Conservation (phyloP, 2,797 vertebrate genomes). For the Corythornis leucogaster region DNA sequence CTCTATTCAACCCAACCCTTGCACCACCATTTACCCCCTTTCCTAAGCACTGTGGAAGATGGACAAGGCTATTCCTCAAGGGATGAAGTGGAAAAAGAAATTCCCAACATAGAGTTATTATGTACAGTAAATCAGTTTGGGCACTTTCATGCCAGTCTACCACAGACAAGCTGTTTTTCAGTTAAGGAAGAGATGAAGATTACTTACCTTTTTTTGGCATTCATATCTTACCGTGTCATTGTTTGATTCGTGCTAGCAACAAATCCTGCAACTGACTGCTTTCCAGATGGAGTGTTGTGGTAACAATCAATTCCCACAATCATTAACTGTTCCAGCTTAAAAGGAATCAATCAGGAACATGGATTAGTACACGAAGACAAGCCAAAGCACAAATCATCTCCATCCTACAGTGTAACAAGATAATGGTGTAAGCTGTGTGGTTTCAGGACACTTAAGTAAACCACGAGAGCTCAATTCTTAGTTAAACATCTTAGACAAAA, state of each 20-base stretch:
- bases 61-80: background rate
- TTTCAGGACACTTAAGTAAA: background rate
- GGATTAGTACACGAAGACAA: background rate
- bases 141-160: background rate
- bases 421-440: background rate
- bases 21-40: background rate
- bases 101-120: background rate
- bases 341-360: background rate
- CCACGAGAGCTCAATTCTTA: background rate
- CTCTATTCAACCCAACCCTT: background rate
- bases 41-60: background rate
- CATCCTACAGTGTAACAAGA: background rate
- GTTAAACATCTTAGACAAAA: background rate
- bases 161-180: background rate
- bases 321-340: conserved; percentile 93
- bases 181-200: background rate
- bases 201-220: background rate
- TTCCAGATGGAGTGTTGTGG: conserved; percentile 88
- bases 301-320: conserved; percentile 94
- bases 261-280: conserved; percentile 90
- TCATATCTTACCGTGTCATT: conserved; percentile 87
- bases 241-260: conserved; percentile 92
- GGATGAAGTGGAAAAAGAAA: background rate
- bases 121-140: background rate
- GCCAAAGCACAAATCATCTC: background rate